These are phyloP conservation scores for Ceratitis capitata DNA, from an alignment of 1,140 invertebrate species.

Conservation along the genomic window DNA sequence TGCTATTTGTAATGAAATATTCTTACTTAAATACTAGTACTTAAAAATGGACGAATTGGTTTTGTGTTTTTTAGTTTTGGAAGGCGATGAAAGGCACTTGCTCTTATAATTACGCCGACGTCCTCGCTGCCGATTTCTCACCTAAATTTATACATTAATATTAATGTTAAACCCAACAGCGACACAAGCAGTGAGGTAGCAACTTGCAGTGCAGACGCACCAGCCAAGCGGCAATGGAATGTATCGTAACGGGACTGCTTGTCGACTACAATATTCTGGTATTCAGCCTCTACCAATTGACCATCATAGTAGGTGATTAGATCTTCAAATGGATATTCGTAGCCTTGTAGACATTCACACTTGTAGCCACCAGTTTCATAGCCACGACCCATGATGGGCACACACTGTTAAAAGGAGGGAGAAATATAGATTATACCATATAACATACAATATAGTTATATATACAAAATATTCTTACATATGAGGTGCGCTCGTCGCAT, in stretches of 20 bases:
- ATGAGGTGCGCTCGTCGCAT: constrained; percentile 90
- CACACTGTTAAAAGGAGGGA: constrained; percentile 77
- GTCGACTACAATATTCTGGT: constrained; percentile 83
- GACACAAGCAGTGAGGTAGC: constrained; percentile 61
- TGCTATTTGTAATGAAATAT: not conserved
- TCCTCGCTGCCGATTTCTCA: constrained; percentile 43
- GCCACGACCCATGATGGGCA: constrained; percentile 89
- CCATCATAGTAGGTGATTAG: constrained; percentile 95
- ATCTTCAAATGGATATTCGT: constrained; percentile 97
- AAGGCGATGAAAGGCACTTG: not conserved
- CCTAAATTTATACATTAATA: constrained; percentile 62
- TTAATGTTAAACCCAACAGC: constrained; percentile 56
- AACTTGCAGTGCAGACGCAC: constrained; percentile 73
- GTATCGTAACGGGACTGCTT: constrained; percentile 85
- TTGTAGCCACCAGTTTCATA: constrained; percentile 97
- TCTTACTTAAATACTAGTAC: constrained; percentile 40
- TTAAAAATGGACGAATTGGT: constrained; percentile 40
- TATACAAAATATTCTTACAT: constrained; percentile 78
- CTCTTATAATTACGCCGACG: not conserved
- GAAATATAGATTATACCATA: constrained; percentile 35
- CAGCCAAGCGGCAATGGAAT: constrained; percentile 91
- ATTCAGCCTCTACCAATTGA: constrained; percentile 94
- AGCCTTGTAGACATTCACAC: constrained; percentile 97
- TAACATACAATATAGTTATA: not conserved
- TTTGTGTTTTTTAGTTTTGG: not conserved